Conservation (phyloP, 2,113 vertebrate species). For the Eptatretus burgeri region DNA sequence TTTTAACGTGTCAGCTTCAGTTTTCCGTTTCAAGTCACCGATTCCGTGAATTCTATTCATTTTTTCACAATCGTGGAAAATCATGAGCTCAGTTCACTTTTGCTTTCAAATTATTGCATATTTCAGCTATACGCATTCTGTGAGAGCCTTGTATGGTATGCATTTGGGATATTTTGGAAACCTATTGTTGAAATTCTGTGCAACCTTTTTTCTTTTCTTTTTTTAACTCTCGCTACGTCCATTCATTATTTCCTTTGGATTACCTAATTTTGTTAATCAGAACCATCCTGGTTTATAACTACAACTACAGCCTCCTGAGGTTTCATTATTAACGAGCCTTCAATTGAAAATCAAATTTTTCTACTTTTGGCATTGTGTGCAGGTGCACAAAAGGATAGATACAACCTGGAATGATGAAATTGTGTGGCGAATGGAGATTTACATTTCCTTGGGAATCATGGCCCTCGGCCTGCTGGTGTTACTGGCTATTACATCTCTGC, state of each 20-base stretch:
- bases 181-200: slow-evolving; percentile 3
- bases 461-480: slow-evolving; percentile 50
- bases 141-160: too few species aligned
- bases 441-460: slow-evolving; percentile 56
- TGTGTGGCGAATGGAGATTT: slow-evolving; percentile 85
- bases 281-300: background rate
- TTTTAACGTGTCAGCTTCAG: too few species aligned
- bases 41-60: too few species aligned
- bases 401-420: slow-evolving; percentile 40
- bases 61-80: too few species aligned
- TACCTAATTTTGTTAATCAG: background rate
- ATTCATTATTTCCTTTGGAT: background rate
- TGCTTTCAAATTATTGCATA: background rate
- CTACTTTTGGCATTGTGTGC: slow-evolving; percentile 7
- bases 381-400: slow-evolving; percentile 29
- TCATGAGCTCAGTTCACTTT: background rate
- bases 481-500: slow-evolving; percentile 61
- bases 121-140: background rate
- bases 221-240: background rate
- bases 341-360: background rate
- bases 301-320: background rate
- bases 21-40: too few species aligned
- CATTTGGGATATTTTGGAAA: background rate
- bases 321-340: background rate
- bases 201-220: slow-evolving; percentile 4